Conservation (phyloP, 2,113 vertebrate genomes). For the Syrmaticus mikado region DNA sequence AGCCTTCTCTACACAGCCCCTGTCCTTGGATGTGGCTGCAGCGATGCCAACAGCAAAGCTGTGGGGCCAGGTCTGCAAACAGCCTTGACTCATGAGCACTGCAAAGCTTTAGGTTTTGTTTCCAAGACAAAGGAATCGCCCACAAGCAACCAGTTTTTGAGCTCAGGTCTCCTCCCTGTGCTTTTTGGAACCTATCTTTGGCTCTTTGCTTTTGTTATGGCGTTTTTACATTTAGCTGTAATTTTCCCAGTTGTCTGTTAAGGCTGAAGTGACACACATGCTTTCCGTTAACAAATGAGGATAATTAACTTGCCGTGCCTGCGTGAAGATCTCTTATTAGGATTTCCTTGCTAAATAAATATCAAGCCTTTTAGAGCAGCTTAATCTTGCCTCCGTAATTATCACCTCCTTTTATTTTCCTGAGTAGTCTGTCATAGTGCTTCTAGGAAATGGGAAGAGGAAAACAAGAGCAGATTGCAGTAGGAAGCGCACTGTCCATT, state of each 20-base stretch:
- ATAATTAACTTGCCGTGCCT: slow-evolving; percentile 28
- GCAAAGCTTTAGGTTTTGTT: neutral
- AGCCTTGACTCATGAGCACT: neutral
- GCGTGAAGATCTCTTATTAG: slow-evolving; percentile 42
- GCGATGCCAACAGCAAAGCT: neutral
- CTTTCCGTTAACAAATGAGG: slow-evolving; percentile 42
- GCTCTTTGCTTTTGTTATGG: neutral
- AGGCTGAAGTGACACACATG: neutral
- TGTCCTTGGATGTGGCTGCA: neutral
- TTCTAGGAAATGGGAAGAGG: neutral
- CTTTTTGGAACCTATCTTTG: neutral
- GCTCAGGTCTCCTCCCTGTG: neutral
- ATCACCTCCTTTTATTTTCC: neutral
- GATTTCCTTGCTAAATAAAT: slow-evolving; percentile 42
- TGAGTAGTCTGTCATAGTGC: neutral
- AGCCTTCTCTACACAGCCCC: rapidly evolving
- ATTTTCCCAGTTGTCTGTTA: slow-evolving; percentile 30
- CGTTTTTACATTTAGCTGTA: neutral
- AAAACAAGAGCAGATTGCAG: neutral
- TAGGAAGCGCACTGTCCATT: neutral
- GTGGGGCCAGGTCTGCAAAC: neutral
- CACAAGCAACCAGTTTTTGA: neutral
- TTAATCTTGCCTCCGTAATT: slow-evolving; percentile 31
- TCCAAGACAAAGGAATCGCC: neutral
- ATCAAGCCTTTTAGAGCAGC: slow-evolving; percentile 3